These are phyloP conservation scores for Plagiodera versicolora DNA, from an alignment of 2,888 invertebrate species.

Conservation along the genomic window DNA sequence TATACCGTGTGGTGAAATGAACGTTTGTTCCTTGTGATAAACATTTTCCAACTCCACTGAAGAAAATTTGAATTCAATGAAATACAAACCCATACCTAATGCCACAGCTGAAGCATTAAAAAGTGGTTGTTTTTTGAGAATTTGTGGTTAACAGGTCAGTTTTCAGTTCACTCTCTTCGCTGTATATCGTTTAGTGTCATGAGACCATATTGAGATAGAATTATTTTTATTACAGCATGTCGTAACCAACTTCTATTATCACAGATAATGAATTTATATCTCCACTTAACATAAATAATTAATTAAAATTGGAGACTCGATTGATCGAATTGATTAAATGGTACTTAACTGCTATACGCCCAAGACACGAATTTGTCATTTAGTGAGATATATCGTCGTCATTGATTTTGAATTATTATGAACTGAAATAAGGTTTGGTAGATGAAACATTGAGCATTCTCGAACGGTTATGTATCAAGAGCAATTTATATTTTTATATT, in stretches of 20 bases:
- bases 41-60: too few species aligned
- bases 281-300: slow-evolving; percentile 12
- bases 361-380: slow-evolving; percentile 26
- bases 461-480: too few species aligned
- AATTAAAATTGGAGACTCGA: slow-evolving; percentile 19
- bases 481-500: too few species aligned
- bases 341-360: neutral
- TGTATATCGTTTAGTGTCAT: neutral
- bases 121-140: too few species aligned
- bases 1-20: too few species aligned
- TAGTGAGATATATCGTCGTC: slow-evolving; percentile 19
- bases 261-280: slow-evolving; percentile 9
- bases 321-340: slow-evolving; percentile 17
- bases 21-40: too few species aligned
- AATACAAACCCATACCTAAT: too few species aligned
- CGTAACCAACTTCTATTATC: neutral
- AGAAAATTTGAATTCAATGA: too few species aligned
- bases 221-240: neutral
- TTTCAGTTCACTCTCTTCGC: too few species aligned
- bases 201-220: neutral
- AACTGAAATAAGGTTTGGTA: slow-evolving; percentile 4
- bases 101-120: too few species aligned
- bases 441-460: neutral
- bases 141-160: too few species aligned
- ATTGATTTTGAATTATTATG: slow-evolving; percentile 12